Evolutionary conservation across 1,140 invertebrate species (phyloP).

Genomic region (Telenomus remus): DNA sequence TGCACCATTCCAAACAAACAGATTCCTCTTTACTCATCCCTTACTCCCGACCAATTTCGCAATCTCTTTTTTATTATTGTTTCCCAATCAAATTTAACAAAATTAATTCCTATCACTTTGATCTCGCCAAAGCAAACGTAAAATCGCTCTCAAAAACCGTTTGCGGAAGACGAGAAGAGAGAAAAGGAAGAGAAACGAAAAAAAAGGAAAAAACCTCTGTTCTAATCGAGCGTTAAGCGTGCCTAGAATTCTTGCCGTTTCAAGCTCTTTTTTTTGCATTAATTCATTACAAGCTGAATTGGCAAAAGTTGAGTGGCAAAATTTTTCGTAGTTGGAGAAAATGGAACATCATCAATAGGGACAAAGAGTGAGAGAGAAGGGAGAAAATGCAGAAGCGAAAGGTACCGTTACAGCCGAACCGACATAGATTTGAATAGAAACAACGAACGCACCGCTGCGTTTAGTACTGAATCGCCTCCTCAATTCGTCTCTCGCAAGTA

Average conservation of each 20-base stretch:
- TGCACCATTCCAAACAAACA: too few relatives aligned
- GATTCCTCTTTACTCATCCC: too few relatives aligned
- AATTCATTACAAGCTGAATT: constrained; percentile 33
- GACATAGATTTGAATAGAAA: constrained; percentile 33
- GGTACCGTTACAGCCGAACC: constrained; percentile 18
- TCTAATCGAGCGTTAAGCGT: too few relatives aligned
- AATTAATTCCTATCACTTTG: too few relatives aligned
- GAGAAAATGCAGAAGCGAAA: neutral
- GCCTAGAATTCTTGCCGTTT: too few relatives aligned
- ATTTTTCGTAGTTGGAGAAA: neutral
- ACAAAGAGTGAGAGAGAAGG: constrained; percentile 5
- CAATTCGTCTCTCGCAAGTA: constrained; percentile 45
- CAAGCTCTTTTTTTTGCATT: constrained; percentile 8
- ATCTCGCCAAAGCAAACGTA: too few relatives aligned
- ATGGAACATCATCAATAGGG: neutral
- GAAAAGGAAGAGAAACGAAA: too few relatives aligned
- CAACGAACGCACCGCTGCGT: constrained; percentile 14
- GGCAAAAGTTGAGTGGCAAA: too few relatives aligned
- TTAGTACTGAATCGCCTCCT: constrained; percentile 33
- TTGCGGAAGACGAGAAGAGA: too few relatives aligned
- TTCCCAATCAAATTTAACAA: too few relatives aligned
- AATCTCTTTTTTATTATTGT: neutral
- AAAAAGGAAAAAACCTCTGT: too few relatives aligned
- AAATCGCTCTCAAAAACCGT: too few relatives aligned
- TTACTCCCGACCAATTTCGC: neutral